These are phyloP conservation scores for Caranx ignobilis DNA, from an alignment of 2,113 vertebrate species.

Conservation along the genomic window DNA sequence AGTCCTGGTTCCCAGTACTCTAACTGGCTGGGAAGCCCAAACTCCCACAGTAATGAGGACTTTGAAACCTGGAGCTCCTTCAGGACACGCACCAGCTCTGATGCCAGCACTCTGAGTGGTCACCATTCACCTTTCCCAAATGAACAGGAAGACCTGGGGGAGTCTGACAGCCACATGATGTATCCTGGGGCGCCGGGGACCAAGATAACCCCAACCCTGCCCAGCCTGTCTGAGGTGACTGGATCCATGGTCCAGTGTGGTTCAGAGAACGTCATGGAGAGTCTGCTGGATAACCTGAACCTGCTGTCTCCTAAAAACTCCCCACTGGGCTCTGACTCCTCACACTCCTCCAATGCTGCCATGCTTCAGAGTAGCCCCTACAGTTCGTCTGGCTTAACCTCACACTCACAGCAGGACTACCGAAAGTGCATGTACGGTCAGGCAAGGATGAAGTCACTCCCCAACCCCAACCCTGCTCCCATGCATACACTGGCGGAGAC, in stretches of 20 bases:
- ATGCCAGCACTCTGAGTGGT: constrained; percentile 94
- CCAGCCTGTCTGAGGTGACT: constrained; percentile 94
- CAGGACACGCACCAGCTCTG: constrained; percentile 94
- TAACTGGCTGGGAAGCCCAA: constrained; percentile 95
- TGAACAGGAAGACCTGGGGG: constrained; percentile 92
- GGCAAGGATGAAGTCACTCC: constrained; percentile 86
- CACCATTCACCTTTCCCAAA: constrained; percentile 93
- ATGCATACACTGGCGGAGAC: constrained; percentile 89
- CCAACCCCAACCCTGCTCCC: constrained; percentile 80
- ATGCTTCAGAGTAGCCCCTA: constrained; percentile 91
- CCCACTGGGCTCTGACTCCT: constrained; percentile 82
- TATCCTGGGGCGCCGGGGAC: constrained; percentile 85
- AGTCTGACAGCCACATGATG: constrained; percentile 91
- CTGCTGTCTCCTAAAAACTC: constrained; percentile 91
- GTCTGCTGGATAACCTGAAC: constrained; percentile 94
- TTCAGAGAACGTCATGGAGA: constrained; percentile 93
- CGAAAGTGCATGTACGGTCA: constrained; percentile 90
- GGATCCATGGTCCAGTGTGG: constrained; percentile 78
- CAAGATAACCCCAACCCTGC: constrained; percentile 91
- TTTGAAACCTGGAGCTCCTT: constrained; percentile 96
- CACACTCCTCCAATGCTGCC: constrained; percentile 88
- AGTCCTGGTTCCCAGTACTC: constrained; percentile 93
- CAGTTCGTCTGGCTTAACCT: constrained; percentile 84
- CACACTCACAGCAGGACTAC: constrained; percentile 88
- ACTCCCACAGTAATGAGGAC: constrained; percentile 95